Base-by-base conservation (phyloP, 2,888 invertebrate species). In the Glaucopsyche alexis region DNA sequence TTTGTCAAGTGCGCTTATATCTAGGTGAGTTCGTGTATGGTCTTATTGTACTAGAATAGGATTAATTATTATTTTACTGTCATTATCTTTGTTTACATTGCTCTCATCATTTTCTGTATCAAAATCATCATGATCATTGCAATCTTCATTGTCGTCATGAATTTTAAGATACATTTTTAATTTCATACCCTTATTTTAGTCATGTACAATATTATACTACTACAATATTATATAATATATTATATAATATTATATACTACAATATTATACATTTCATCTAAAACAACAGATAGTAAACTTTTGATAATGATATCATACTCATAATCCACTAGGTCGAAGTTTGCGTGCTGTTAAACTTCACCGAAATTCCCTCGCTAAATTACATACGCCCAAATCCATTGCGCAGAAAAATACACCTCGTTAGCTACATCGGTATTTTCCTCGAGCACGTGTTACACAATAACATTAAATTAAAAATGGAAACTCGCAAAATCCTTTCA, bases 381-480 rank as follows among this genome's bases (percentile, higher is more conserved):
- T 60, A 60, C 60, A 14, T 38, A 60, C 29, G 11, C 55, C 55
- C 55, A 16, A 60, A 60, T 29, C 60, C 60, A 38, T 60, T 60
- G 60, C 60, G 60, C 14, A 60, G 60, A 60, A 60, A 60, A 60
- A 60, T 60, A 60, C 60, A 60, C 60, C 60, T 60, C 60, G 60
- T 60, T 60, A 60, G 60, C 60, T 60, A 38, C 60, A 60, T 60
- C 60, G 60, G 60, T 38, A 60, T 60, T 60, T 50, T 60, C 38
- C 60, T 38, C 29, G 60, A 38, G 60, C 60, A 60, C 60, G 60
- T 38, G 60, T 60, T 60, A 60, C 60, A 38, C 29, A 60, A 38
- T 60, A 60, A 66, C 42, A 66, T 66, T 66, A 42, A 66, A 66
- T 66, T 16, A 66, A 66, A 66, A 66, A 66, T 40, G 66, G 66